A percentile compares a stretch with the other conserved stretches of the same genome.
phyloP scores from a whole-genome alignment of 2,888 invertebrate genomes.

The Pandemis heparana region DNA sequence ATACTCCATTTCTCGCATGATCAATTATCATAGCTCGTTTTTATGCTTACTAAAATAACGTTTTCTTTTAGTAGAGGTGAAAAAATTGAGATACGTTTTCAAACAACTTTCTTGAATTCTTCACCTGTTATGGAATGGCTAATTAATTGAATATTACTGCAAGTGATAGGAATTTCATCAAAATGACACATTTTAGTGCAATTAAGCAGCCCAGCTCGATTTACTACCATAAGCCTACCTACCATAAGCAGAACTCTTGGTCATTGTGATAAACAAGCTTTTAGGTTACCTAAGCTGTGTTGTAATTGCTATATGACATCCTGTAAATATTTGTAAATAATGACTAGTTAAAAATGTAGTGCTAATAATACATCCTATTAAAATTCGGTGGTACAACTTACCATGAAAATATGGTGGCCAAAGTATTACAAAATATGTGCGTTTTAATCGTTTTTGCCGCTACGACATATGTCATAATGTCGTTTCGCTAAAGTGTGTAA shows the following conservation, averaged over 20 bases:
- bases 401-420: background rate
- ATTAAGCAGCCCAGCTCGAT: background rate
- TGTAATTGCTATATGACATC: background rate
- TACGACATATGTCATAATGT: background rate
- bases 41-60: conserved; percentile 71
- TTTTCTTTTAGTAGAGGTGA: conserved; percentile 7
- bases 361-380: background rate
- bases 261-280: background rate
- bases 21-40: conserved; percentile 38
- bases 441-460: background rate
- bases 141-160: conserved; percentile 13
- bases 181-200: background rate
- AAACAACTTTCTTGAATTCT: background rate
- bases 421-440: background rate
- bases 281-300: background rate
- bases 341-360: background rate
- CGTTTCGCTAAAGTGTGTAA: too few species aligned
- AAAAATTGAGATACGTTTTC: background rate
- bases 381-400: background rate
- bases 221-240: background rate
- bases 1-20: conserved; percentile 60
- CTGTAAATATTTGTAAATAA: background rate
- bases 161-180: conserved; percentile 7
- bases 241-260: background rate
- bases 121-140: conserved; percentile 28